Base-by-base conservation (phyloP, 1,140 invertebrate genomes). In the Drosophila paulistorum region DNA sequence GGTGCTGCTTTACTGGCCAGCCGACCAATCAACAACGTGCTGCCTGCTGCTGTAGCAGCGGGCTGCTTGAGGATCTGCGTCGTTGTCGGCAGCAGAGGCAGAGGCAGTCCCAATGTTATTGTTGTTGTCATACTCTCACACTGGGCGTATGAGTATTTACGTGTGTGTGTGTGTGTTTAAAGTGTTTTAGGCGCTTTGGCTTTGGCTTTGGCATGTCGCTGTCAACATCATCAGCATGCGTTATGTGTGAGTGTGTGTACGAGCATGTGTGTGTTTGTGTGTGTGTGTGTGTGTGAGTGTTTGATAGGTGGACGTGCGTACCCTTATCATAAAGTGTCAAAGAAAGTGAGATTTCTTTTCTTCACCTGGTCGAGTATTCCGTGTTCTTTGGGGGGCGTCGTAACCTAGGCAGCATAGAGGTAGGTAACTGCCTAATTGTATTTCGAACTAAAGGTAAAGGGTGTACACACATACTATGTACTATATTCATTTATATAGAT, bases 11-110 rank as follows among this genome's bases (percentile, higher is more conserved):
- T 5, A 51, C 45, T 51, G 45, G 45, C 17, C 67, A 55, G 71
- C 33, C 81, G 84, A 83, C 84, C 84, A 89, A 89, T 89, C 84
- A 89, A 72, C 84, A 89, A 72, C 81, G 81, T 33, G 55, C 68
- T 62, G 17, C 41, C 35, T 37, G 35, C 35, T 58, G 20, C 20
- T 30, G 73, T 59, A 26, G 73, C 51, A 48, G 59, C 51, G 23
- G 37, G 64, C 59, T 75, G 68, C 68, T 65, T 69, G 79, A 83
- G 81, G 81, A 83, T 83, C 81, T 84, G 78, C 78, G 65, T 20
- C 63, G 73, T 39, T 42, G 68, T 37, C 57, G 66, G 5, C 67
- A 69, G 70, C 80, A 39, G 37, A 39, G 11, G 10, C 37, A 39
- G 37, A 11, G 76, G 66, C 45, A 73, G 3, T 14, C 17, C 17